A percentile compares a stretch with the other conserved stretches of the same genome.
These are phyloP conservation scores for Fragum sueziense DNA, from an alignment of 2,888 invertebrate genomes.

Conservation along the genomic window DNA sequence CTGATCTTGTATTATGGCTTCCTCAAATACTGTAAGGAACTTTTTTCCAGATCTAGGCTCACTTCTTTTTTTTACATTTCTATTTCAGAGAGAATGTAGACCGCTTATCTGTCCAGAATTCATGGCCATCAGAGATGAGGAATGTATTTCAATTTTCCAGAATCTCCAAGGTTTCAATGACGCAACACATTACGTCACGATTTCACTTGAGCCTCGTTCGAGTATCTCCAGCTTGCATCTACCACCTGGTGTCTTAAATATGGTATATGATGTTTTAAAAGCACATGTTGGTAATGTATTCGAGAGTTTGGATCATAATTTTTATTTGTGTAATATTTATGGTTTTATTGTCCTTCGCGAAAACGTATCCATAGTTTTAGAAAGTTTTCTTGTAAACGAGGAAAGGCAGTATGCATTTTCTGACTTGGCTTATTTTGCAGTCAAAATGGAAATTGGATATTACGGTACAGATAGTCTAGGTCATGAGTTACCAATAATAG, in stretches of 20 bases:
- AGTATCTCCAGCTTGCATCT: neutral
- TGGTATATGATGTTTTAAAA: neutral
- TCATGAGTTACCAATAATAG: neutral
- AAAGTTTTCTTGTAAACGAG: neutral
- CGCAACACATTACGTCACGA: neutral
- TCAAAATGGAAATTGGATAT: neutral
- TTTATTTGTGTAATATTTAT: neutral
- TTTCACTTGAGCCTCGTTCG: neutral
- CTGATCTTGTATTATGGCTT: neutral
- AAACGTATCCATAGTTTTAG: neutral
- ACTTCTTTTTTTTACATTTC: neutral
- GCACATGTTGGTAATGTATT: neutral
- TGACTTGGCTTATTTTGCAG: constrained; percentile 2
- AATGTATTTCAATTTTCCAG: neutral
- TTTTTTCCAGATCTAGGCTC: no score
- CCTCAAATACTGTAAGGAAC: no score
- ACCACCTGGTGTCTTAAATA: neutral
- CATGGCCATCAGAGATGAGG: neutral
- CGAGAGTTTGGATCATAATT: neutral
- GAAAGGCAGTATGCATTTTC: neutral
- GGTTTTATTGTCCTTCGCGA: neutral
- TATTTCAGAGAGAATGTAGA: neutral
- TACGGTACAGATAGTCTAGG: neutral
- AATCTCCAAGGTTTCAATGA: neutral
- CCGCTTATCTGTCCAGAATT: constrained; percentile 7